A percentile compares a stretch with the other conserved stretches of the same genome.
Evolutionary conservation across 2,888 invertebrate genomes (phyloP).

Genomic region (Acanthoscelides obtectus): DNA sequence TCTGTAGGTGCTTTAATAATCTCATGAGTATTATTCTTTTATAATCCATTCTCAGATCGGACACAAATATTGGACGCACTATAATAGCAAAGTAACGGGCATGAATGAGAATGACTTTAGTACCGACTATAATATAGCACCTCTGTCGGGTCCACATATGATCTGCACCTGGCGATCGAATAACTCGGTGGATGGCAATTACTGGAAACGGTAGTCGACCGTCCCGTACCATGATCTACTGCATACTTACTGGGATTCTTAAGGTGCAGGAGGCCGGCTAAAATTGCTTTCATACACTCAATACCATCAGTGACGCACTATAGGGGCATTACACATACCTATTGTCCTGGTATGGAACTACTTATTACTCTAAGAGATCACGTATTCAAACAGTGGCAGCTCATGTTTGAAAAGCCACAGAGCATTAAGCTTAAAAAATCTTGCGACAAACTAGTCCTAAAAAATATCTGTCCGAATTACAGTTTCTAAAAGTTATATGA

Average conservation of each 20-base stretch:
- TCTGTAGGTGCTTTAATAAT: too few relatives aligned
- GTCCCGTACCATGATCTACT: not conserved
- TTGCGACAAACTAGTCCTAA: too few relatives aligned
- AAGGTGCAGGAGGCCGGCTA: not conserved
- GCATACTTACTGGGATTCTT: not conserved
- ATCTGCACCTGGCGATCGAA: not conserved
- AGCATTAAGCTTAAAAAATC: too few relatives aligned
- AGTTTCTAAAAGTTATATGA: too few relatives aligned
- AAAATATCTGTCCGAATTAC: too few relatives aligned
- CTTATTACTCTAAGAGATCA: too few relatives aligned
- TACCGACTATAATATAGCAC: not conserved
- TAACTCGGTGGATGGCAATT: not conserved
- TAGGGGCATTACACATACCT: not conserved
- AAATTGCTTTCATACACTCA: not conserved
- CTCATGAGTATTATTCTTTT: too few relatives aligned
- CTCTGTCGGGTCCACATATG: not conserved
- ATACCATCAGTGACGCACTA: not conserved
- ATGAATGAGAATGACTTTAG: not conserved
- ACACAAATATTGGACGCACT: too few relatives aligned
- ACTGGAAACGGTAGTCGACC: not conserved
- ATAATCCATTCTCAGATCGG: too few relatives aligned
- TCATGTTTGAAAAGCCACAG: too few relatives aligned
- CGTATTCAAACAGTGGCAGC: too few relatives aligned
- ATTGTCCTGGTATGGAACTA: not conserved
- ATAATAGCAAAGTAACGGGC: not conserved